Base-by-base conservation (phyloP, 2,888 invertebrate genomes). In the Bombyx huttoni region DNA sequence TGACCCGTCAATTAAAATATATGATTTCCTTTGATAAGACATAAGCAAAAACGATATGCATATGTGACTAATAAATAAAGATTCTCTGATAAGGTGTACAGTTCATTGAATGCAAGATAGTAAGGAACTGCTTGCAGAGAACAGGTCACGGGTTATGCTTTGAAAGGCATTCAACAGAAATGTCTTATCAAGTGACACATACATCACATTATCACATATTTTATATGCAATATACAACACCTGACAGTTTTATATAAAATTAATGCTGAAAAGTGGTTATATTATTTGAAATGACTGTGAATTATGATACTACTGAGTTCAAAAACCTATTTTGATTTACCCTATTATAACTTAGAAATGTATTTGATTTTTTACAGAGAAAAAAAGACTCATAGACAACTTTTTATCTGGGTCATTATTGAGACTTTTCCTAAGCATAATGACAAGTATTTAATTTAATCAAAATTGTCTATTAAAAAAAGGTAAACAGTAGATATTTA, bases 151-250 rank as follows among this genome's bases (percentile, higher is more conserved):
- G 80, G 84, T 85, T 85, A 63, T 71, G 84, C 78, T 71, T 85
- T 83, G 85, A 85, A 85, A 85, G 77, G 72, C 84, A 68, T 75
- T 75, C 78, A 80, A 81, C 80, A 79, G 72, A 40, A 40, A 3
- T 24, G 24, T 73, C 78, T 81, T 85, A 86, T 86, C 85, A 53
- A 60, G 53, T 53, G 74, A 82, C 80, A 82, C 85, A 81, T 73
- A 79, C 73, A 82, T 80, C 70, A 69, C 65, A 68, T 75, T 86
- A 85, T 85, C 86, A 56, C 67, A 69, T 24, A 40, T 12, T 34
- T 49, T 14, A 49, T 35, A 40, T 49, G 49, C 49, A 40, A 10
- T 40, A 40, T 40, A 40, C 14, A 53, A 49, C 33, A 49, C n/a
- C 13, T 34, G 46, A 50, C 40, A 40, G n/a, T 12, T 10, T 40